Base-by-base conservation (phyloP, 2,888 invertebrate genomes). In the Apamea anceps region DNA sequence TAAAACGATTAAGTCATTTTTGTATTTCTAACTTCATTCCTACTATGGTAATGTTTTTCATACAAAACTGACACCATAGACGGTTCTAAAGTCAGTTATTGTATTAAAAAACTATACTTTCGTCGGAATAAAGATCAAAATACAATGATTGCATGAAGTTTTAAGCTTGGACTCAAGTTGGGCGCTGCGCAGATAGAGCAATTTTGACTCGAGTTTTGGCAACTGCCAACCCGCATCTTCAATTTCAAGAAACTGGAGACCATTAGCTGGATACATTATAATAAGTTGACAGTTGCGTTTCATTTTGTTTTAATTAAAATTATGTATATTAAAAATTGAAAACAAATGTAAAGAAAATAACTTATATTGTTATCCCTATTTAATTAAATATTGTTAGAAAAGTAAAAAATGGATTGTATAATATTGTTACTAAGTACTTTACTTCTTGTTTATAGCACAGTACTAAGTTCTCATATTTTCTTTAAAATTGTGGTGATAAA, bases 401-500 rank as follows among this genome's bases (percentile, higher is more conserved):
- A 18, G 5, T 54, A 65, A 72, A 60, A 63, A 60, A 63, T 42
- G 0, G 2, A 54, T 57, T 13, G 28, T 65, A 28, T 77, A 51
- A 18, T 68, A 85, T 42, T 57, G 83, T 75, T 51, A 42, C 32
- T 32, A 28, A 60, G 51, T 66, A 45, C 54, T 21, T 66, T 63
- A 48, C 48, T 78, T 15, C 48, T 72, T 79, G 48, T 82, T 77
- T 60, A 54, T 68, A 84, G 75, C 77, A 79, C 73, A 81, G 72
- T 66, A 77, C 1, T 80, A 67, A 45, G 12, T 85, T 54, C 51
- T 72, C 57, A 57, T 82, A 77, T 80, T 79, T 84, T 84, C 75
- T 81, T 80, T 75, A 54, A 80, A 75, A 76, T 75, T 13, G 60
- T 77, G 72, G 71, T 72, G 70, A 72, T 79, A 79, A 75, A 79